Evolutionary conservation across 2,797 vertebrate genomes (phyloP).

Genomic region (Pangasius sanitwongsei): DNA sequence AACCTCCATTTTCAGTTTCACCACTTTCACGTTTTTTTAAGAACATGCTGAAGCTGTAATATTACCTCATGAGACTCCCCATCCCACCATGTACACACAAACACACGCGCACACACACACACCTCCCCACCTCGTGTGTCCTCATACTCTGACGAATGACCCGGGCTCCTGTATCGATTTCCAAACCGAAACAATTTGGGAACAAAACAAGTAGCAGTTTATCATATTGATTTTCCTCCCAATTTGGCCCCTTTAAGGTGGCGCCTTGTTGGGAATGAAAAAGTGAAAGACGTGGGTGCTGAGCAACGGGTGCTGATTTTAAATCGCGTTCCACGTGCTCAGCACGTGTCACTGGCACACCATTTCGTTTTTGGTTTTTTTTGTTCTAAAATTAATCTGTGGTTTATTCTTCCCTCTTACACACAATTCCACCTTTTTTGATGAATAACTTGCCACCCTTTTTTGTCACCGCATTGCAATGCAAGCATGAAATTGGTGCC

Average conservation of each 20-base stretch:
- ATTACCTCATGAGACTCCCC: constrained; percentile 69
- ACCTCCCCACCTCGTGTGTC: constrained; percentile 45
- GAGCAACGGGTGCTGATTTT: constrained; percentile 52
- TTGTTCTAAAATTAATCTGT: not conserved
- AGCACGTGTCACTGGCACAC: constrained; percentile 6
- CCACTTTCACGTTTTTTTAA: constrained; percentile 51
- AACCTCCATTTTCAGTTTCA: constrained; percentile 20
- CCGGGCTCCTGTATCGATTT: constrained; percentile 78
- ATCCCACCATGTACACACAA: constrained; percentile 38
- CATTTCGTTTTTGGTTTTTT: constrained; percentile 46
- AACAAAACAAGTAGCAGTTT: constrained; percentile 84
- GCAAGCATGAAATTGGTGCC: constrained; percentile 25
- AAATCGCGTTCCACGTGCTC: constrained; percentile 4
- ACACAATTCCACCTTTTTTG: not conserved
- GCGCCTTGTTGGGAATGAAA: constrained; percentile 68
- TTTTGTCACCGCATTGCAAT: constrained; percentile 28
- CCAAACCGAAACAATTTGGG: constrained; percentile 86
- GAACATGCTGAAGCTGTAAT: constrained; percentile 69
- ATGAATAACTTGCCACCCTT: constrained; percentile 22
- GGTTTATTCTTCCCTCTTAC: not conserved
- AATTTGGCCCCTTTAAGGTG: constrained; percentile 78
- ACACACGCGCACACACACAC: not conserved
- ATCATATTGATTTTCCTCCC: constrained; percentile 83
- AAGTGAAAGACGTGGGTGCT: constrained; percentile 54
- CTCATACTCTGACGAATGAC: constrained; percentile 78